Conservation (phyloP, 2,797 vertebrate species). For the Pseudochirops corinnae region DNA sequence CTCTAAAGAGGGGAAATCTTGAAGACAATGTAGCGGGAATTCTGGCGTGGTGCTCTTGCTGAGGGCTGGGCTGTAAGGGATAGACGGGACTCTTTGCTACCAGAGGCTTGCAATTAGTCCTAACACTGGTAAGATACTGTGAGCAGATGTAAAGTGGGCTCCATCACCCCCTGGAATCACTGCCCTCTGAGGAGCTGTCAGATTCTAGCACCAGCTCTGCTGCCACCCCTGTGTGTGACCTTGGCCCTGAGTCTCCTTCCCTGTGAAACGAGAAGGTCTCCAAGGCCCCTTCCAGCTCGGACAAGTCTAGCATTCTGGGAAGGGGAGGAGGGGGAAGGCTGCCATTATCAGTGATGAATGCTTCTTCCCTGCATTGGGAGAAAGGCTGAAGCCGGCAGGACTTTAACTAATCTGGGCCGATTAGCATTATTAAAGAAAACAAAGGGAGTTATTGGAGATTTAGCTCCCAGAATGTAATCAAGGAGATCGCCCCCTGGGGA, state of each 20-base stretch:
- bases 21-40: background rate
- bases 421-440: constrained; percentile 78
- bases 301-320: constrained; percentile 47
- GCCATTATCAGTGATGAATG: constrained; percentile 69
- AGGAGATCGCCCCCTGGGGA: background rate
- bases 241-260: background rate
- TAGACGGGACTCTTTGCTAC: background rate
- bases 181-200: fast-evolving
- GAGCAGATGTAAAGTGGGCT: background rate
- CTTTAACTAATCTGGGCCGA: constrained; percentile 75
- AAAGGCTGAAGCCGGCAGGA: constrained; percentile 66
- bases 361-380: constrained; percentile 73
- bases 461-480: constrained; percentile 69
- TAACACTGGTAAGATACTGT: background rate
- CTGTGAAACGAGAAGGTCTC: background rate
- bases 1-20: background rate
- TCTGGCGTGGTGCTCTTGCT: background rate
- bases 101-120: background rate
- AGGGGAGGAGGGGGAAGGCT: constrained; percentile 66
- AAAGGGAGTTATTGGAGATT: constrained; percentile 68
- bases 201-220: background rate
- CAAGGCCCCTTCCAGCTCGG: constrained; percentile 54
- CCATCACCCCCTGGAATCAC: background rate
- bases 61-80: background rate
- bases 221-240: background rate